A percentile compares a stretch with the other conserved stretches of the same genome.
phyloP scores from a whole-genome alignment of 2,797 vertebrate species.

The Netta rufina region DNA sequence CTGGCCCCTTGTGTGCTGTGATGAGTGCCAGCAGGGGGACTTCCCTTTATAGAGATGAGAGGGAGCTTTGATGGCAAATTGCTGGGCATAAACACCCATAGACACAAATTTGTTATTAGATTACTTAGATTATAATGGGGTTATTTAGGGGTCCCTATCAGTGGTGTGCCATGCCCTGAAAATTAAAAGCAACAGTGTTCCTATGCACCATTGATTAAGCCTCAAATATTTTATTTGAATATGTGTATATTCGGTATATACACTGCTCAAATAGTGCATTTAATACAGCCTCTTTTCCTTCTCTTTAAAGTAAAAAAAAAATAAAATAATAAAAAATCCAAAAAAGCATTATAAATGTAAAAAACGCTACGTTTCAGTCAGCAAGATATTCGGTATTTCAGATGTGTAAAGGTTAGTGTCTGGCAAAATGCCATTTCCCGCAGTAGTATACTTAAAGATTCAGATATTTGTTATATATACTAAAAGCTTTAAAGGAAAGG shows the following conservation, averaged over 20 bases:
- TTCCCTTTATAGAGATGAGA: background rate
- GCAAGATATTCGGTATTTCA: background rate
- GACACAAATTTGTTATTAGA: background rate
- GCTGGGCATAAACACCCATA: background rate
- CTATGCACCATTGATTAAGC: background rate
- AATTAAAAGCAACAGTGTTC: background rate
- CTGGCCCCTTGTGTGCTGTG: background rate
- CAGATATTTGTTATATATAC: background rate
- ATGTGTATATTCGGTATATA: background rate
- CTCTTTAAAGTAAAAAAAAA: background rate
- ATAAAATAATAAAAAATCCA: background rate
- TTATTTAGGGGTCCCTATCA: background rate
- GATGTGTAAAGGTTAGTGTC: background rate
- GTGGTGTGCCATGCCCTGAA: background rate
- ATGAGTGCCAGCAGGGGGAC: fast-evolving
- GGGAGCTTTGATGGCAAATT: background rate
- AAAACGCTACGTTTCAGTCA: background rate
- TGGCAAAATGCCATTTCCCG: background rate
- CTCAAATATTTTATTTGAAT: background rate
- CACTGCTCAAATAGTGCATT: background rate
- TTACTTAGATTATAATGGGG: background rate
- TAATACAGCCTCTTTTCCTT: background rate
- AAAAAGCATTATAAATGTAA: background rate
- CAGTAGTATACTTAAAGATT: background rate
- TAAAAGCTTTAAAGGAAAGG: background rate